A percentile compares a stretch with the other conserved stretches of the same genome.
These are phyloP conservation scores for Thera obeliscata DNA, from an alignment of 2,888 invertebrate genomes.

Conservation along the genomic window DNA sequence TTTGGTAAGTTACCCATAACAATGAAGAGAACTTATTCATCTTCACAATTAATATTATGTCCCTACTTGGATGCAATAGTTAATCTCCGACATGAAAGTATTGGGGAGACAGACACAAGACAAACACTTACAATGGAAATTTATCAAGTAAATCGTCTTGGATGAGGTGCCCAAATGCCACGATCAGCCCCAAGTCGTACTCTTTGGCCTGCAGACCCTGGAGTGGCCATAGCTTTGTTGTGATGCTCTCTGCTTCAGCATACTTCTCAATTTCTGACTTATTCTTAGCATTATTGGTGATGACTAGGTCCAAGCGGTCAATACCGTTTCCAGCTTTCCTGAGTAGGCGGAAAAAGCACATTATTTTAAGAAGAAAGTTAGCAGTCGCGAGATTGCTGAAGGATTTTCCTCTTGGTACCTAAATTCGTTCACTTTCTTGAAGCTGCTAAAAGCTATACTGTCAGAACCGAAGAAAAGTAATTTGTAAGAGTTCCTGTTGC, in stretches of 20 bases:
- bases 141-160: constrained; percentile 89
- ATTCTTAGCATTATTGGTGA: constrained; percentile 84
- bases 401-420: constrained; percentile 72
- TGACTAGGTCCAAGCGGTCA: constrained; percentile 87
- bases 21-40: no score
- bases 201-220: constrained; percentile 64
- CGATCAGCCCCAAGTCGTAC: constrained; percentile 95
- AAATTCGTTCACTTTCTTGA: constrained; percentile 87
- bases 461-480: constrained; percentile 94
- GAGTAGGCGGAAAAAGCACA: constrained; percentile 44
- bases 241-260: constrained; percentile 86
- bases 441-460: constrained; percentile 90
- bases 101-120: background rate
- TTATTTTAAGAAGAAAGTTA: background rate
- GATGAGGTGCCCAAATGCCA: constrained; percentile 97
- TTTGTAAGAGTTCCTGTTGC: constrained; percentile 57
- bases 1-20: background rate
- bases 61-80: background rate
- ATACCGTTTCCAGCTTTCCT: constrained; percentile 83
- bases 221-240: constrained; percentile 88
- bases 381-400: background rate
- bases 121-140: constrained; percentile 91
- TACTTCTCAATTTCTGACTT: constrained; percentile 88
- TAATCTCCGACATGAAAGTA: background rate
- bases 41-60: no score